A percentile compares a stretch with the other conserved stretches of the same genome.
These are phyloP conservation scores for Coregonus suidteri DNA, from an alignment of 2,797 vertebrate species.

Conservation along the genomic window DNA sequence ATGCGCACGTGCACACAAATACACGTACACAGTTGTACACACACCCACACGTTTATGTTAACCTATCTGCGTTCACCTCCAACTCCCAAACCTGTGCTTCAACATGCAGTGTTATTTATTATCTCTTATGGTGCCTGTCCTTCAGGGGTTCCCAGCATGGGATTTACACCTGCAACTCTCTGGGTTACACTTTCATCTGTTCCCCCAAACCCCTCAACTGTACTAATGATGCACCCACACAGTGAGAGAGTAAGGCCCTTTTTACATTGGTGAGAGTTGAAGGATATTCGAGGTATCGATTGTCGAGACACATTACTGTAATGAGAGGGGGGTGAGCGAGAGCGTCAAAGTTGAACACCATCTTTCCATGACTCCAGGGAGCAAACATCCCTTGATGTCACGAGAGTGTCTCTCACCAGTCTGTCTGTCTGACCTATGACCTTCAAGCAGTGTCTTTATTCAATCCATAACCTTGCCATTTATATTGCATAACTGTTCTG, in stretches of 20 bases:
- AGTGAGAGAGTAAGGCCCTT: no score
- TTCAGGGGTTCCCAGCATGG: slow-evolving; percentile 23
- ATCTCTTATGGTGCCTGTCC: slow-evolving; percentile 45
- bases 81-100: slow-evolving; percentile 49
- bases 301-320: no score
- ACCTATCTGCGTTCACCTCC: slow-evolving; percentile 18
- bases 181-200: slow-evolving; percentile 21
- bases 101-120: slow-evolving; percentile 56
- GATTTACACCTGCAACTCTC: slow-evolving; percentile 37
- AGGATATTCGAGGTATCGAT: no score
- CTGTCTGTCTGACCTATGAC: not conserved
- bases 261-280: no score
- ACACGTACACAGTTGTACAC: slow-evolving; percentile 9
- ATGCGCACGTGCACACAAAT: not conserved
- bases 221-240: slow-evolving; percentile 9
- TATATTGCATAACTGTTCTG: not conserved
- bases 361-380: not conserved
- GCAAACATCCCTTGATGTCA: not conserved
- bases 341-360: not conserved
- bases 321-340: not conserved
- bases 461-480: not conserved
- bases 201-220: not conserved
- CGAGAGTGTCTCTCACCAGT: not conserved
- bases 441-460: not conserved
- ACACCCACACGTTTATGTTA: slow-evolving; percentile 15